Evolutionary conservation across 2,797 vertebrate species (phyloP).

Genomic region (Salmo trutta): DNA sequence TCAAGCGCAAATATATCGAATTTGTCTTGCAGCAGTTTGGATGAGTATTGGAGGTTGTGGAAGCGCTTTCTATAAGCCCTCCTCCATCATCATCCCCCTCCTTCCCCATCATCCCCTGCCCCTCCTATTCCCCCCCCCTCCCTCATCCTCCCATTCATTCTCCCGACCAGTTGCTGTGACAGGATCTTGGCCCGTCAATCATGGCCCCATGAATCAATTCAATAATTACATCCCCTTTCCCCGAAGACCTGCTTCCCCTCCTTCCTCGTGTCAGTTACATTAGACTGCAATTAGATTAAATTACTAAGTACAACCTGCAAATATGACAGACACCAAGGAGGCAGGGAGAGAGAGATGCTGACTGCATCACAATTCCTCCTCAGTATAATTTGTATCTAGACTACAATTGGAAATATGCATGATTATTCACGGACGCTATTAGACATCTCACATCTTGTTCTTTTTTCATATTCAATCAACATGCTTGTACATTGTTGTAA

Average conservation of each 20-base stretch:
- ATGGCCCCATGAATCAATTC: constrained; percentile 62
- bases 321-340: constrained; percentile 50
- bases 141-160: neutral
- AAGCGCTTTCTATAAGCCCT: neutral
- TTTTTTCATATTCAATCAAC: neutral
- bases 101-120: neutral
- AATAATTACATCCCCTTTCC: constrained; percentile 67
- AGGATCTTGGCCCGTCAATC: constrained; percentile 56
- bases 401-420: constrained; percentile 46
- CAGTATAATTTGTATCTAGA: constrained; percentile 38
- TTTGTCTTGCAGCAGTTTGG: too few species aligned
- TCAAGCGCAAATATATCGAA: neutral
- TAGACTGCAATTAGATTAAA: constrained; percentile 63
- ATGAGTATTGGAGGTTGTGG: neutral
- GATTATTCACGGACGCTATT: constrained; percentile 50
- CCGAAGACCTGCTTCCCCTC: constrained; percentile 59
- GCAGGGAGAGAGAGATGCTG: constrained; percentile 40
- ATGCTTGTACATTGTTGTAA: neutral
- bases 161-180: constrained; percentile 46
- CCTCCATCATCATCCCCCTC: neutral
- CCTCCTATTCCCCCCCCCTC: neutral
- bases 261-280: constrained; percentile 64
- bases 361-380: constrained; percentile 30
- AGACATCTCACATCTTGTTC: constrained; percentile 23
- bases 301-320: constrained; percentile 66